These are phyloP conservation scores for Drosophila virilis DNA, from an alignment of 1,140 invertebrate genomes.

Conservation along the genomic window DNA sequence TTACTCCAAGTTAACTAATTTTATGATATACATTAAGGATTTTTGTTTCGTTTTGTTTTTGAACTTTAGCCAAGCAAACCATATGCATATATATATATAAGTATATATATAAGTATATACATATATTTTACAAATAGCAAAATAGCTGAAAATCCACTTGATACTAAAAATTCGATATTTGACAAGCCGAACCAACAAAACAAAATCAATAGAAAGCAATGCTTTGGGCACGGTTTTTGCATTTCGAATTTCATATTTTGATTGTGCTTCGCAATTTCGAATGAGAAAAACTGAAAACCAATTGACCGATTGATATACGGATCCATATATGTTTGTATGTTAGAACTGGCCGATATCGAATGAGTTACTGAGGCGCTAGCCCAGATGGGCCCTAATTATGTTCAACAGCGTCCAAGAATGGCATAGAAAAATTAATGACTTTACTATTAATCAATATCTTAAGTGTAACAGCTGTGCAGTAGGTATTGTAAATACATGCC, in stretches of 20 bases:
- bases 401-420: no score
- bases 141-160: slow-evolving; percentile 23
- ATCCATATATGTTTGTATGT: background rate
- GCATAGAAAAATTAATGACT: background rate
- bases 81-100: slow-evolving; percentile 1
- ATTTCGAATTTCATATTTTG: slow-evolving; percentile 39
- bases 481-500: slow-evolving; percentile 18
- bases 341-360: background rate
- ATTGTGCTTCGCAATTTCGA: slow-evolving; percentile 33
- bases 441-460: slow-evolving; percentile 6
- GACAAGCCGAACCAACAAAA: slow-evolving; percentile 41
- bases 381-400: no score
- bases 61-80: slow-evolving; percentile 6
- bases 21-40: background rate
- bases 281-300: slow-evolving; percentile 1
- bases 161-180: slow-evolving; percentile 39
- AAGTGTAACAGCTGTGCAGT: slow-evolving; percentile 15
- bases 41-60: slow-evolving; percentile 3
- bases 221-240: slow-evolving; percentile 71
- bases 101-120: no score
- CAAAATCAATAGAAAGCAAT: slow-evolving; percentile 26
- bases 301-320: slow-evolving; percentile 5
- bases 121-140: background rate
- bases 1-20: slow-evolving; percentile 24
- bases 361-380: background rate